Percentiles rank a stretch among this genome's conserved stretches.
Conservation (phyloP, 92 coral and sea anemone genomes). For the Muricea muricata region DNA sequence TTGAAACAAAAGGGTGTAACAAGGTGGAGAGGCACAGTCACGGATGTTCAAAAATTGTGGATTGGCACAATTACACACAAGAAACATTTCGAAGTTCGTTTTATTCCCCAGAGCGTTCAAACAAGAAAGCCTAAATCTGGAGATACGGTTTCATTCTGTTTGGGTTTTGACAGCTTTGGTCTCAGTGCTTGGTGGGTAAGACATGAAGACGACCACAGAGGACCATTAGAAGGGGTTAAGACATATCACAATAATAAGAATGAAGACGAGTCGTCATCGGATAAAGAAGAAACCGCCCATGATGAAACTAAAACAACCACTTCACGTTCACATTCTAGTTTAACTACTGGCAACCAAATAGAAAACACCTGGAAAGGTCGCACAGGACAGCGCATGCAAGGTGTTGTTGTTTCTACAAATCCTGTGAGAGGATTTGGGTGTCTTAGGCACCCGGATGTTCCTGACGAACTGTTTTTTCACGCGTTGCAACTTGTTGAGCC, state of each 20-base stretch:
- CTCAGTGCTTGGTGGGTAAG: constrained; percentile 76
- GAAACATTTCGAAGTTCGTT: constrained; percentile 57
- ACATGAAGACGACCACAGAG: constrained; percentile 51
- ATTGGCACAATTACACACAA: constrained; percentile 69
- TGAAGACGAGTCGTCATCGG: constrained; percentile 39
- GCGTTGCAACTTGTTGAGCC: constrained; percentile 69
- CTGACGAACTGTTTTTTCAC: constrained; percentile 60
- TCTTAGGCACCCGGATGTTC: constrained; percentile 57
- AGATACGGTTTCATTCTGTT: constrained; percentile 68
- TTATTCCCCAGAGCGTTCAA: constrained; percentile 68
- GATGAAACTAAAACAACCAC: constrained; percentile 40
- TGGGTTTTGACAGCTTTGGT: constrained; percentile 76
- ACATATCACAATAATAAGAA: background rate
- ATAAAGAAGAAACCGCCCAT: constrained; percentile 38
- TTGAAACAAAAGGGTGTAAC: constrained; percentile 53
- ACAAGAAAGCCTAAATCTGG: constrained; percentile 71
- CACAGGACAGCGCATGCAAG: constrained; percentile 56
- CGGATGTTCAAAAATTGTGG: constrained; percentile 59
- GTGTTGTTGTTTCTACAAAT: constrained; percentile 44
- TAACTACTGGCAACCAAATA: background rate
- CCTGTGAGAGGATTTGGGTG: constrained; percentile 58
- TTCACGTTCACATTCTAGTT: constrained; percentile 31
- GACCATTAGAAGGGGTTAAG: background rate
- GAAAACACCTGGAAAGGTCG: constrained; percentile 46
- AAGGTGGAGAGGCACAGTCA: constrained; percentile 70